These are phyloP conservation scores for Plectrocnemia conspersa DNA, from an alignment of 1,140 invertebrate species.

Conservation along the genomic window DNA sequence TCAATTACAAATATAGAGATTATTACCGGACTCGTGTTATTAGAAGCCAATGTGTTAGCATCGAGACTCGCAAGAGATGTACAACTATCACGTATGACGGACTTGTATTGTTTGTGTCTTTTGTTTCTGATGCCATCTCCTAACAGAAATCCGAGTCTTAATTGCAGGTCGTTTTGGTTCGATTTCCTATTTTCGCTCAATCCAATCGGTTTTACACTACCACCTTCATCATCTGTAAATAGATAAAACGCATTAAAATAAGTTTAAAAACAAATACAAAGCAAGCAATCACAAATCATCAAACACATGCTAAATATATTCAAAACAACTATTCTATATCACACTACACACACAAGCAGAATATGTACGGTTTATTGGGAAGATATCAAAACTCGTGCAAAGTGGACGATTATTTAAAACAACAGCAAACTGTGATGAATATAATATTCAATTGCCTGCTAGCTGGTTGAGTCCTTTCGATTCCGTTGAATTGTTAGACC, in stretches of 20 bases:
- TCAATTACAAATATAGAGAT: no score
- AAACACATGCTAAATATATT: conserved; percentile 12
- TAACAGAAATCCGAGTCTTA: conserved; percentile 75
- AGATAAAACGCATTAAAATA: not conserved
- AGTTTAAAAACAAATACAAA: conserved; percentile 10
- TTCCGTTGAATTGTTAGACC: conserved; percentile 67
- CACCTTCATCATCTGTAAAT: conserved; percentile 65
- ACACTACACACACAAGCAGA: no score
- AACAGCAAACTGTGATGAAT: not conserved
- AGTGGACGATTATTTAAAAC: no score
- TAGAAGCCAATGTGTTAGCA: conserved; percentile 63
- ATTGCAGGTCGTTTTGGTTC: conserved; percentile 75
- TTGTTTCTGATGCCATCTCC: conserved; percentile 59
- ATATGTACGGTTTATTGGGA: no score
- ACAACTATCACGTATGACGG: conserved; percentile 46
- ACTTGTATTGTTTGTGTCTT: conserved; percentile 40
- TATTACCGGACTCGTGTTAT: conserved; percentile 78
- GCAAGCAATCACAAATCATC: conserved; percentile 31
- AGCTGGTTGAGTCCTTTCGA: conserved; percentile 74
- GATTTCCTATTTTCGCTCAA: conserved; percentile 52
- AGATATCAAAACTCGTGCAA: no score
- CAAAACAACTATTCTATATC: conserved; percentile 9
- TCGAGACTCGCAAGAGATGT: conserved; percentile 72
- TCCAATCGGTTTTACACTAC: conserved; percentile 57
- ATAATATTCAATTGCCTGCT: conserved; percentile 48